These are phyloP conservation scores for Berghia stephanieae DNA, from an alignment of 1,140 invertebrate genomes.

Conservation along the genomic window DNA sequence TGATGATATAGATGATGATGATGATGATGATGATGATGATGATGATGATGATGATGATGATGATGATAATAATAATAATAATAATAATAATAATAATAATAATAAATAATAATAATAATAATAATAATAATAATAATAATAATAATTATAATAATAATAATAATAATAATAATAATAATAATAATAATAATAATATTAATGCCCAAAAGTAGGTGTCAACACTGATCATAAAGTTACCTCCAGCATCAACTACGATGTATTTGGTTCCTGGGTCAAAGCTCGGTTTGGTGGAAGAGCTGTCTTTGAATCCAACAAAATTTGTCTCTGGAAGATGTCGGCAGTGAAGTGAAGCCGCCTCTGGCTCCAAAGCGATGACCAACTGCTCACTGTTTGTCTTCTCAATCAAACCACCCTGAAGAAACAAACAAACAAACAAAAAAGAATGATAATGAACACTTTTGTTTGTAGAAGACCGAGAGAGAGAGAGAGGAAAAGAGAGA, in stretches of 20 bases:
- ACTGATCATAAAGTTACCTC: constrained; percentile 45
- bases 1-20: background rate
- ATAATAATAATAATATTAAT: background rate
- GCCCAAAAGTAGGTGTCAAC: background rate
- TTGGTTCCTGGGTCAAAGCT: constrained; percentile 62
- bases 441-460: background rate
- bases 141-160: background rate
- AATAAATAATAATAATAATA: background rate
- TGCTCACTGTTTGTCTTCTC: constrained; percentile 57
- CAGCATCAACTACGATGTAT: constrained; percentile 60
- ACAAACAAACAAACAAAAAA: background rate
- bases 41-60: no score
- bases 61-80: background rate
- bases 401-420: constrained; percentile 54
- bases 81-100: background rate
- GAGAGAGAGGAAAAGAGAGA: background rate
- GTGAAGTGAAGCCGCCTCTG: constrained; percentile 59
- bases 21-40: no score
- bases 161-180: background rate
- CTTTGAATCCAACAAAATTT: constrained; percentile 49
- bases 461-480: background rate
- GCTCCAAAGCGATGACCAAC: constrained; percentile 59
- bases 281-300: constrained; percentile 45
- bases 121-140: background rate
- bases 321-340: constrained; percentile 56